phyloP scores from a whole-genome alignment of 1,140 invertebrate genomes.

The Zaprionus ornatus region DNA sequence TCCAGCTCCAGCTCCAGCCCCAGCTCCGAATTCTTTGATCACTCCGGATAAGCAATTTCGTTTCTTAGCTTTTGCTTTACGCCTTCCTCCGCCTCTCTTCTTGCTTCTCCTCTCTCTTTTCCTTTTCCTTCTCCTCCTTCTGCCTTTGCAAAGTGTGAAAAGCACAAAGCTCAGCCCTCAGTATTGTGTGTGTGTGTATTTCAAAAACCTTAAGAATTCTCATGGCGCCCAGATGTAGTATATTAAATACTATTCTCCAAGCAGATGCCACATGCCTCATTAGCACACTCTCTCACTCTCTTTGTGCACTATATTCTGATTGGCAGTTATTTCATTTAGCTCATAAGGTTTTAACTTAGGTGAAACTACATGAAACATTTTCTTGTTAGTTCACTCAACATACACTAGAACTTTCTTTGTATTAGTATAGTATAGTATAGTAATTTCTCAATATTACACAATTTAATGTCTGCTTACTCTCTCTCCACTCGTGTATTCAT shows the following conservation, averaged over 20 bases:
- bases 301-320: background rate
- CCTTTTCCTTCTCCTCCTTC: background rate
- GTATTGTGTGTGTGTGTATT: slow-evolving; percentile 1
- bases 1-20: slow-evolving; percentile 4
- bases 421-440: too few species aligned
- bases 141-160: background rate
- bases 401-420: too few species aligned
- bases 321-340: background rate
- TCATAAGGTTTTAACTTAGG: too few species aligned
- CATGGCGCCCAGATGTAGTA: background rate
- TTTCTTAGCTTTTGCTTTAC: slow-evolving; percentile 12
- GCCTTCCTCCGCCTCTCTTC: background rate
- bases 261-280: background rate
- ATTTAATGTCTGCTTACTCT: too few species aligned
- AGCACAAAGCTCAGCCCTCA: background rate
- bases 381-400: background rate
- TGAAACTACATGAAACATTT: background rate
- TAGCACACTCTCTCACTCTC: background rate
- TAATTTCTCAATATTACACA: too few species aligned
- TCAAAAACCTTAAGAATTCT: slow-evolving; percentile 3
- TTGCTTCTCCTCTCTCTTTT: background rate
- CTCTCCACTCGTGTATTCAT: too few species aligned
- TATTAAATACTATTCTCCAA: background rate
- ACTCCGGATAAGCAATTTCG: slow-evolving; percentile 61
- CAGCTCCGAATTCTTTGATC: slow-evolving; percentile 62